These are phyloP conservation scores for Potamarius usumacintae DNA, from an alignment of 2,113 vertebrate genomes.

Conservation along the genomic window DNA sequence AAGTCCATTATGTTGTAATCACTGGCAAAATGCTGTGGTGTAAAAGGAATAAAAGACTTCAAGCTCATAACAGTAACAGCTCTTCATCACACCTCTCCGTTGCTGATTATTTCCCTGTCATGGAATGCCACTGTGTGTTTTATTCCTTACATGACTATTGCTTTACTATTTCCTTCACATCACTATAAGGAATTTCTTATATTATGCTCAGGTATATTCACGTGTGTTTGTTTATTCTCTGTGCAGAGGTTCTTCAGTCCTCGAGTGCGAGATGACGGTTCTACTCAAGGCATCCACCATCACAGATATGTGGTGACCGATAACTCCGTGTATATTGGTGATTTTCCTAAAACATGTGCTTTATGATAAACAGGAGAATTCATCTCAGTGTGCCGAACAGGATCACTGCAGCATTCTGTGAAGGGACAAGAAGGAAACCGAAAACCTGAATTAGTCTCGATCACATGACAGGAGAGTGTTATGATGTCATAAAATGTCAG, in stretches of 20 bases:
- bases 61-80: not conserved
- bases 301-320: conserved; percentile 97
- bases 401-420: too few species aligned
- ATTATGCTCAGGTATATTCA: not conserved
- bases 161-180: not conserved
- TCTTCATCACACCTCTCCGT: not conserved
- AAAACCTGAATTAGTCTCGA: too few species aligned
- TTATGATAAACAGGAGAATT: not conserved
- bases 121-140: not conserved
- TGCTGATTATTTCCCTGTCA: not conserved
- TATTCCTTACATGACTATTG: not conserved
- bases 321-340: conserved; percentile 86
- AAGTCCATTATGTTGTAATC: not conserved
- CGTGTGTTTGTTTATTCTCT: conserved; percentile 42
- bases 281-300: conserved; percentile 81
- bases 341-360: not conserved
- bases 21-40: not conserved
- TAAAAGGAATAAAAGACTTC: not conserved
- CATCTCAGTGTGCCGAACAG: not conserved
- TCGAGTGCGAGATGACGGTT: conserved; percentile 78
- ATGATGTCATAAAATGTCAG: not conserved
- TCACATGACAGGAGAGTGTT: not conserved
- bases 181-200: not conserved
- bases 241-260: conserved; percentile 89
- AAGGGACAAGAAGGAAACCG: too few species aligned